phyloP scores from a whole-genome alignment of 2,888 invertebrate genomes.

The Odontomyia ornata region DNA sequence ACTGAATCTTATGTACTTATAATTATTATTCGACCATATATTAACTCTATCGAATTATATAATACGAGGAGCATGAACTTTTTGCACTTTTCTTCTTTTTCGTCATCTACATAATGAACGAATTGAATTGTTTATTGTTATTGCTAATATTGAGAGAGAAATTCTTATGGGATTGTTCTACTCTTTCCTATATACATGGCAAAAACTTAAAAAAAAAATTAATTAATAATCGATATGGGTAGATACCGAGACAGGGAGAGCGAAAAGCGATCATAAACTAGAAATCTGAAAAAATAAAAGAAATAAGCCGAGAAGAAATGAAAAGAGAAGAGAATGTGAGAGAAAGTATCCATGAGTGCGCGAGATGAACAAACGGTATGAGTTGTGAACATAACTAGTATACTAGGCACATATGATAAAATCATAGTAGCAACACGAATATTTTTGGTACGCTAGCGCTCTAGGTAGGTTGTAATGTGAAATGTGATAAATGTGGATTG shows the following conservation, averaged over 20 bases:
- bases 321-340: not conserved
- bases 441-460: constrained; percentile 36
- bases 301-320: not conserved
- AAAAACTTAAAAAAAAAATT: not conserved
- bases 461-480: constrained; percentile 44
- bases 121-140: constrained; percentile 9
- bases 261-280: not conserved
- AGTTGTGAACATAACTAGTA: not conserved
- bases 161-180: constrained; percentile 1
- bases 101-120: not conserved
- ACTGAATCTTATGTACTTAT: constrained; percentile 8
- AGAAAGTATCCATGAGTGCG: not conserved
- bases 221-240: constrained; percentile 7
- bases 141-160: constrained; percentile 6
- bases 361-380: not conserved
- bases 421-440: not conserved
- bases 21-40: no score
- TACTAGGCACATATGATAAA: not conserved
- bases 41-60: not conserved
- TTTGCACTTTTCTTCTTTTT: constrained; percentile 31
- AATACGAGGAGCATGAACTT: not conserved
- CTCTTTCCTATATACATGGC: not conserved
- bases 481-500: constrained; percentile 44
- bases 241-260: not conserved
- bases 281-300: not conserved